Base-by-base conservation (phyloP, 2,888 invertebrate species). In the Hybos culiciformis region DNA sequence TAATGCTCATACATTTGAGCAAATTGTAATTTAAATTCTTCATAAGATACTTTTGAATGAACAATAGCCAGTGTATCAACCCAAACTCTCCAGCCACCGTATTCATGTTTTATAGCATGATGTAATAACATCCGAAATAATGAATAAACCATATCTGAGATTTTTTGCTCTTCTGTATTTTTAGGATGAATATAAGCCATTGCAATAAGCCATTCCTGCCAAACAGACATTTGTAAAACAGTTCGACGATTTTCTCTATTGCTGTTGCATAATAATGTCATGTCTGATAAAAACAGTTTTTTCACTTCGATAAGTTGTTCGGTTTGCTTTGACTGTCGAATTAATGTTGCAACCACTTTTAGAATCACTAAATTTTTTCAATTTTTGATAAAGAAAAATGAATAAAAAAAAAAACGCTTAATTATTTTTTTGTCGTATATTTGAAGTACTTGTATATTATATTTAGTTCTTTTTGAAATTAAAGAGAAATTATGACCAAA, bases 81-180 rank as follows among this genome's bases (percentile, higher is more conserved):
- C 98, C 98, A 98, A 15, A 99, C 98, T 47, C 98, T 71, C 98
- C 98, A 99, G 14, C 98, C 98, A 5, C 98, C 98, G 59, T 94
- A 98, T 67, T 99, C 98, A 58, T 91, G 91, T 62, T 97, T 96
- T 54, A 99, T 93, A 32, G 98, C 98, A 66, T 99, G 98, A 63
- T 98, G 97, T 36, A 99, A 70, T 47, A 99, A 70, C 90, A 97
- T 94, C 14, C 93, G 77, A 70, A 99, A 98, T 53, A 98, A 70
- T 0, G 93, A 87, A 68, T 96, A 97, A 31, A 98, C 97, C 88
- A 96, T 91, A 61, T 96, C 96, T 0, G 93, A 92, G 42, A 96
- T 85, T 68, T 93, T 90, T 62, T 93, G 91, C 59, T 97, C 93
- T 59, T 94, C 93, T 0, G 83, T 79, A 55, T 83, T 91, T 65